Base-by-base conservation (phyloP, 1,140 invertebrate genomes). In the Drosophila murphyi region DNA sequence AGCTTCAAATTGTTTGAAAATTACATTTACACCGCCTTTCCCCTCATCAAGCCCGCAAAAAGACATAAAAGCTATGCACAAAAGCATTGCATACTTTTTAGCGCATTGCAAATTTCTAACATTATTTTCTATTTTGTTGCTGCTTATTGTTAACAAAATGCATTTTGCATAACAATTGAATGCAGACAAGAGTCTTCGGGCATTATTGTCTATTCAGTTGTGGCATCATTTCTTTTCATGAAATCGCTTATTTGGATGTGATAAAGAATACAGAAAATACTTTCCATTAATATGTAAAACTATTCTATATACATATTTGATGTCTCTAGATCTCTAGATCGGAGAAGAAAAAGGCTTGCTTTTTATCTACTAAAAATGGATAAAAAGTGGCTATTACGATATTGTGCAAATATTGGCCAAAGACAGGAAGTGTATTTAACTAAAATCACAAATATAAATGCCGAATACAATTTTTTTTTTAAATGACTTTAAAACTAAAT, bases 1-100 rank as follows among this genome's bases (percentile, higher is more conserved):
- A 69, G 79, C 61, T 67, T 71, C 67, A 86, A 86, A 86, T 86
- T 78, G 82, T 79, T 78, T 60, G 72, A 67, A 76, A 88, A 85
- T 74, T 70, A 61, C 68, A 64, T 80, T 79, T 73, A 72, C 20
- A 1, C 12, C 12, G 7, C 7, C 10, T 45, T 7, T 28, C 28
- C 28, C 10, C 48, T 8, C 45, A 29, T 57, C n/a, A 8, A 3
- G 34, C 5, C 4, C 31, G 2, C 54, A 7, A 35, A 20, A 28
- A 8, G 2, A 35, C 28, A 47, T 3, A 12, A 20, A 20, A 28
- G n/a, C 6, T 3, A 4, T 37, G 5, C 29, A 20, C 56, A 59
- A 65, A 59, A 51, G 7, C n/a, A n/a, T 48, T 35, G 61, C n/a
- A n/a, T 56, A 65, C 51, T 54, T 45, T 29, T 50, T 3, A n/a